A percentile compares a stretch with the other conserved stretches of the same genome.
Evolutionary conservation across 2,888 invertebrate species (phyloP).

Genomic region (Stenodera caucasica): DNA sequence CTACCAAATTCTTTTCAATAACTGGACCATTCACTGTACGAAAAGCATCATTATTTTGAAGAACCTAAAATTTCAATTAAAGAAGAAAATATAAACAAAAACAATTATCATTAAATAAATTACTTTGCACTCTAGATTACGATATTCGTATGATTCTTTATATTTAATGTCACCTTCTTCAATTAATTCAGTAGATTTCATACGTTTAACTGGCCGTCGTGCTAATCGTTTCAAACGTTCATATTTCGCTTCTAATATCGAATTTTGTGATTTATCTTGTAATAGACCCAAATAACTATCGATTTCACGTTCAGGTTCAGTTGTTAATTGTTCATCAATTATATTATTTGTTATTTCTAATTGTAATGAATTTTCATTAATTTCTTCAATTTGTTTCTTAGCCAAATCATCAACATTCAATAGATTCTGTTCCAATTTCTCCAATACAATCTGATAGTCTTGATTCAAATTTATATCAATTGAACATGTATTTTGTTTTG

Average conservation of each 20-base stretch:
- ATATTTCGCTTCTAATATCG: conserved; percentile 37
- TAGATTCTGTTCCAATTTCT: conserved; percentile 45
- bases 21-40: conserved; percentile 29
- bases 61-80: conserved; percentile 28
- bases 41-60: conserved; percentile 39
- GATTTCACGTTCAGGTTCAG: conserved; percentile 22
- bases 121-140: conserved; percentile 42
- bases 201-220: conserved; percentile 38
- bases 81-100: too few relatives aligned
- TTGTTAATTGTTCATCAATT: conserved; percentile 14
- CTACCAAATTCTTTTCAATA: conserved; percentile 36
- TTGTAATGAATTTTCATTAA: conserved; percentile 4
- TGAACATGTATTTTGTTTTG: conserved; percentile 34
- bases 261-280: conserved; percentile 8
- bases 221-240: conserved; percentile 42
- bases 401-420: conserved; percentile 45
- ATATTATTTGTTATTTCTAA: conserved; percentile 8
- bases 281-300: conserved; percentile 16
- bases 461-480: conserved; percentile 44
- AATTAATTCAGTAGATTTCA: conserved; percentile 31
- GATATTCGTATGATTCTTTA: conserved; percentile 38
- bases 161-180: conserved; percentile 35
- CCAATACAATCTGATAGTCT: conserved; percentile 44
- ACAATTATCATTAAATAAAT: conserved; percentile 11
- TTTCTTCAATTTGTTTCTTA: conserved; percentile 13